These are phyloP conservation scores for Drosophila athabasca DNA, from an alignment of 1,140 invertebrate genomes.

Conservation along the genomic window DNA sequence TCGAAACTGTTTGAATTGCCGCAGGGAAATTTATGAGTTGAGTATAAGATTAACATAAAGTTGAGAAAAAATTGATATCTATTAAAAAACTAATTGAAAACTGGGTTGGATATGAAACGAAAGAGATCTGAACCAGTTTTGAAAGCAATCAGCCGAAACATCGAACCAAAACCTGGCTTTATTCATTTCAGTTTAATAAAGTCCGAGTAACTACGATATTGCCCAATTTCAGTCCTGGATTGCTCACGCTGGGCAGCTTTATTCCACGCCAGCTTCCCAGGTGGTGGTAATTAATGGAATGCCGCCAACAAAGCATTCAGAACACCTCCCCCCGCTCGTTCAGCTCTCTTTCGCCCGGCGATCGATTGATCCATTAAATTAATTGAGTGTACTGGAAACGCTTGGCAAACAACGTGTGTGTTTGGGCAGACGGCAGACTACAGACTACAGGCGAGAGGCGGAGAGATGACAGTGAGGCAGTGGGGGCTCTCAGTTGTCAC, in stretches of 20 bases:
- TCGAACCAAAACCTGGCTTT: conserved; percentile 16
- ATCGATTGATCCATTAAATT: conserved; percentile 80
- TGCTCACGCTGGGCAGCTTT: neutral
- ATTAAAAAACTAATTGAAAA: conserved; percentile 38
- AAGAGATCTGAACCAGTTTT: conserved; percentile 13
- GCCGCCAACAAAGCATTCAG: neutral
- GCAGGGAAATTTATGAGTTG: conserved; percentile 46
- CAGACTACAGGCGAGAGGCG: neutral
- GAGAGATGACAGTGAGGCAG: neutral
- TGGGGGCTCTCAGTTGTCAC: conserved; percentile 52
- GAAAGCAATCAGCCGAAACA: neutral
- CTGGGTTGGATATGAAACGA: conserved; percentile 11
- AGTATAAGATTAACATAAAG: conserved; percentile 52
- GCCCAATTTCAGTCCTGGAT: neutral
- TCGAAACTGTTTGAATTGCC: conserved; percentile 28
- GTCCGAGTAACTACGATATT: neutral
- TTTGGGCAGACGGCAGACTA: conserved; percentile 2
- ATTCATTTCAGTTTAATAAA: conserved; percentile 2
- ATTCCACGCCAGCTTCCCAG: conserved; percentile 13
- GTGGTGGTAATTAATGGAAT: conserved; percentile 53
- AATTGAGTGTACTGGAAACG: conserved; percentile 75
- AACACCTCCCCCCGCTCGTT: conserved; percentile 33
- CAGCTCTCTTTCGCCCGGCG: conserved; percentile 26
- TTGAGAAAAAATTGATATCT: conserved; percentile 28
- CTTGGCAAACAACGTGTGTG: conserved; percentile 50